Percentiles rank a stretch among this genome's conserved stretches.
Evolutionary conservation across 2,888 invertebrate species (phyloP).

Genomic region (Cerastoderma edule): DNA sequence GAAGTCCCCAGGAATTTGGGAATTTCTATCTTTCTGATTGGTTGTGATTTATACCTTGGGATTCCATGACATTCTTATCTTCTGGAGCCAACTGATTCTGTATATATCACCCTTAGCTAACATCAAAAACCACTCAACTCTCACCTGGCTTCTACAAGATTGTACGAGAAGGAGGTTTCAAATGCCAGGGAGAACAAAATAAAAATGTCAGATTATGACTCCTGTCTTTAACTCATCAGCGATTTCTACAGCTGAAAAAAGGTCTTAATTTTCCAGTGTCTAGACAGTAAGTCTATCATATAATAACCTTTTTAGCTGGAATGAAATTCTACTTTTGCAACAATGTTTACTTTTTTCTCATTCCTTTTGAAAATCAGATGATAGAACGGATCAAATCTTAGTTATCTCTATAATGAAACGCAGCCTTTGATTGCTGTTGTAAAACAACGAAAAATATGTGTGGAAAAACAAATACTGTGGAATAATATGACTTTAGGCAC

Average conservation of each 20-base stretch:
- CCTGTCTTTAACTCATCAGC: background rate
- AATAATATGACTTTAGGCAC: no score
- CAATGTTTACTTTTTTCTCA: background rate
- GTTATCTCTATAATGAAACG: no score
- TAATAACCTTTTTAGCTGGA: no score
- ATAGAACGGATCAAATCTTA: no score
- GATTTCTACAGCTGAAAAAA: no score
- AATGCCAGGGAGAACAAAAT: constrained; percentile 6
- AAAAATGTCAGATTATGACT: constrained; percentile 1
- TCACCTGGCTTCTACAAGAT: constrained; percentile 15
- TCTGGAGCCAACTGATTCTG: constrained; percentile 20
- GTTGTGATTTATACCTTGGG: constrained; percentile 46
- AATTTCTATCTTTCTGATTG: constrained; percentile 39
- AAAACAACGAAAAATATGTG: no score
- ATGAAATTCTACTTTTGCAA: background rate
- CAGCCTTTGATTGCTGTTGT: no score
- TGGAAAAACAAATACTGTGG: no score
- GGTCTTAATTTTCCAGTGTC: no score
- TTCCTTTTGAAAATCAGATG: no score
- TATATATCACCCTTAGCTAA: constrained; percentile 25
- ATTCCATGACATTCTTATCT: constrained; percentile 46
- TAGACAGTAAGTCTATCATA: no score
- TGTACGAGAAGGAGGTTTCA: background rate
- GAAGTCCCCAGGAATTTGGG: constrained; percentile 12
- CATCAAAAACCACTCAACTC: constrained; percentile 28